A percentile compares a stretch with the other conserved stretches of the same genome.
phyloP scores from a whole-genome alignment of 2,797 vertebrate species.

The Pseudochaenichthys georgianus region DNA sequence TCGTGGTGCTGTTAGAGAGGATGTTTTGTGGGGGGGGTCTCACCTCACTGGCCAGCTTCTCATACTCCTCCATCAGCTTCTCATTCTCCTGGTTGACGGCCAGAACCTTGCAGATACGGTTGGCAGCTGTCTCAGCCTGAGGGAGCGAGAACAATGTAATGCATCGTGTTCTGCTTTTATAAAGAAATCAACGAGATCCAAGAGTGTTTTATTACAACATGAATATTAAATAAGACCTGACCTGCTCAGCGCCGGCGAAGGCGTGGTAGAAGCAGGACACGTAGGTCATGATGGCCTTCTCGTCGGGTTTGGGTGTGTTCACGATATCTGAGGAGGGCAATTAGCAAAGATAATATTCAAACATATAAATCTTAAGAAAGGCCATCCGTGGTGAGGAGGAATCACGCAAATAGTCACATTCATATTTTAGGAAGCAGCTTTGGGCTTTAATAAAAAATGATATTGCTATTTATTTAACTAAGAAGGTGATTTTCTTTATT shows the following conservation, averaged over 20 bases:
- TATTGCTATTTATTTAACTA: not conserved
- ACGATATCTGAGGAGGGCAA: constrained; percentile 87
- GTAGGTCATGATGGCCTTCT: constrained; percentile 96
- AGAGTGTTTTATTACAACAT: not conserved
- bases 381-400: not conserved
- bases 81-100: constrained; percentile 96
- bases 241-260: constrained; percentile 93
- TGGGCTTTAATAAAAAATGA: not conserved
- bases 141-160: not conserved
- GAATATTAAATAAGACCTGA: constrained; percentile 36
- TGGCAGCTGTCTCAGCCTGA: constrained; percentile 94
- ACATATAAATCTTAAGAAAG: not conserved
- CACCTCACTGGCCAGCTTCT: constrained; percentile 96
- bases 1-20: constrained; percentile 20
- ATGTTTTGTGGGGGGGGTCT: constrained; percentile 51
- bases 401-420: not conserved
- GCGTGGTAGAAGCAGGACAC: constrained; percentile 97
- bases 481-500: not conserved
- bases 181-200: not conserved
- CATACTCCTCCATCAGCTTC: constrained; percentile 94
- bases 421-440: constrained; percentile 1
- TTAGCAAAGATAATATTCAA: not conserved
- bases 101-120: constrained; percentile 95
- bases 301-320: constrained; percentile 94
- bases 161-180: accelerated